Conservation (phyloP, 1,140 invertebrate species). For the Rhagoletis zephyria region DNA sequence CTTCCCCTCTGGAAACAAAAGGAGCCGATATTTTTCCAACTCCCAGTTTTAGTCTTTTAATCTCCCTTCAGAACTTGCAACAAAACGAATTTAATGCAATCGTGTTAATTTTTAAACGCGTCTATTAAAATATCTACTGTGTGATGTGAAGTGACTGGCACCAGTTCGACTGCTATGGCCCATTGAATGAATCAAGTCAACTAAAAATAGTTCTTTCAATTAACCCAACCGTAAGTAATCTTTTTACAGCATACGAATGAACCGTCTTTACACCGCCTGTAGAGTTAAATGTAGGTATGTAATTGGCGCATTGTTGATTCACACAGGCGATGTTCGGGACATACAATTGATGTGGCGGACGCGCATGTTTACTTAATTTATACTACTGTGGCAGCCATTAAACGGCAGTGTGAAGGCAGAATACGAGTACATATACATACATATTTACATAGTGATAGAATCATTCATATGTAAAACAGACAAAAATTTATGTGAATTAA, state of each 20-base stretch:
- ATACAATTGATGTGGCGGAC: constrained; percentile 26
- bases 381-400: background rate
- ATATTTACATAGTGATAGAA: background rate
- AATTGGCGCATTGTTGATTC: constrained; percentile 16
- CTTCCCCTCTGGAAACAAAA: no score
- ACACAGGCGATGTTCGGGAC: background rate
- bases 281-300: background rate
- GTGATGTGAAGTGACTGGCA: background rate
- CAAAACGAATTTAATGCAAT: no score
- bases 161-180: constrained; percentile 33
- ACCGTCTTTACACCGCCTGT: background rate
- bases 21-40: no score
- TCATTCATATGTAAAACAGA: background rate
- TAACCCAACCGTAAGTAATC: constrained; percentile 22
- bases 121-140: no score
- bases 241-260: constrained; percentile 7
- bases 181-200: constrained; percentile 45
- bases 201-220: constrained; percentile 47
- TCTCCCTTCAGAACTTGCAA: no score
- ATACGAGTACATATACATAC: background rate
- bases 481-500: constrained; percentile 41
- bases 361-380: constrained; percentile 35
- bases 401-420: background rate
- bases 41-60: no score
- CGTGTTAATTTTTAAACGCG: no score